These are phyloP conservation scores for Trididemnum clinides DNA, from an alignment of 23 tunicate species.

Conservation along the genomic window DNA sequence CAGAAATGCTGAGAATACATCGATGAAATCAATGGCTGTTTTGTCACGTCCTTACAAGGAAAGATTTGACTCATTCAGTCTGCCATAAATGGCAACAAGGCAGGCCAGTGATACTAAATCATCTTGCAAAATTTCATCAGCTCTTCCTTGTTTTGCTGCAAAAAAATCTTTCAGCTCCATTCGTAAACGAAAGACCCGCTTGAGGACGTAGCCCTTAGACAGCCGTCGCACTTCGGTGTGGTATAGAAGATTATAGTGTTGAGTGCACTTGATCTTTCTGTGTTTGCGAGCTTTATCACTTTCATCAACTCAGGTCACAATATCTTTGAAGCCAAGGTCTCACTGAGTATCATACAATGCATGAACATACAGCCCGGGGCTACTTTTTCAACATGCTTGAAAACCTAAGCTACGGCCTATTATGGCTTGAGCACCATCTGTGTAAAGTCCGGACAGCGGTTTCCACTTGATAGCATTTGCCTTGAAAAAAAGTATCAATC, in stretches of 20 bases:
- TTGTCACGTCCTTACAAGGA: slow-evolving; percentile 44
- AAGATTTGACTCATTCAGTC: slow-evolving; percentile 30
- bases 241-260: slow-evolving; percentile 38
- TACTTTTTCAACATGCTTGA: slow-evolving; percentile 31
- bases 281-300: slow-evolving; percentile 22
- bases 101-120: slow-evolving; percentile 42
- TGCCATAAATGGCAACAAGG: slow-evolving; percentile 41
- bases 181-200: slow-evolving; percentile 26
- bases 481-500: slow-evolving; percentile 27
- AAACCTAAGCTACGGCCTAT: slow-evolving; percentile 35
- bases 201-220: slow-evolving; percentile 29
- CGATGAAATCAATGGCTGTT: slow-evolving; percentile 27
- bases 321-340: slow-evolving; percentile 38
- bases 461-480: slow-evolving; percentile 33
- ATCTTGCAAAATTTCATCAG: slow-evolving; percentile 19
- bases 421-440: slow-evolving; percentile 41
- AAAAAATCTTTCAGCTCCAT: slow-evolving; percentile 14
- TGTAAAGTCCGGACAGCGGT: slow-evolving; percentile 34
- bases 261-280: slow-evolving; percentile 45
- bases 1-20: slow-evolving; percentile 35
- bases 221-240: slow-evolving; percentile 32
- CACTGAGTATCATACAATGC: slow-evolving; percentile 47
- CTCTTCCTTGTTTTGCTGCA: slow-evolving; percentile 10
- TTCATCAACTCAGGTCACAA: slow-evolving; percentile 35
- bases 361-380: slow-evolving; percentile 41